Evolutionary conservation across 1,140 invertebrate species (phyloP).

Genomic region (Drosophila erecta): DNA sequence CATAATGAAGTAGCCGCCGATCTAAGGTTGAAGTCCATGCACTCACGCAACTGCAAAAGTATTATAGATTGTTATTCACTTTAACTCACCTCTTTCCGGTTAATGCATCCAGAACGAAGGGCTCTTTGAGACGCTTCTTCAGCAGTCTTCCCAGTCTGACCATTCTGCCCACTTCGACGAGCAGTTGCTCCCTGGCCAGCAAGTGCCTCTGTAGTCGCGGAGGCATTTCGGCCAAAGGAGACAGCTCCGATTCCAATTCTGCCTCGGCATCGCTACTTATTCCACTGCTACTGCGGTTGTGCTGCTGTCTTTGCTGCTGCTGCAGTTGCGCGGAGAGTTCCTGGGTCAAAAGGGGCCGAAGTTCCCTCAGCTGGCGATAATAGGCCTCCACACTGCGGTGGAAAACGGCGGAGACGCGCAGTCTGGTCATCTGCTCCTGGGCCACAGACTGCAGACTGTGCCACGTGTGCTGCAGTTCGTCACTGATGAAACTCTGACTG

Average conservation of each 20-base stretch:
- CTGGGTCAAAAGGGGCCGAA: conserved; percentile 86
- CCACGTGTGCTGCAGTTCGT: conserved; percentile 89
- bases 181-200: conserved; percentile 88
- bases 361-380: conserved; percentile 86
- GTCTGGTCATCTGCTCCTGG: conserved; percentile 91
- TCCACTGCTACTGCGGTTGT: conserved; percentile 76
- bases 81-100: conserved; percentile 78
- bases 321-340: conserved; percentile 66
- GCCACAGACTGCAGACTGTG: conserved; percentile 89
- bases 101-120: conserved; percentile 85
- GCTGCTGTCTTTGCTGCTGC: conserved; percentile 63
- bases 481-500: conserved; percentile 33
- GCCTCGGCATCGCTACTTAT: conserved; percentile 77
- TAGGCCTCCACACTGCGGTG: conserved; percentile 91
- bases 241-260: conserved; percentile 52
- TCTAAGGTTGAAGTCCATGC: conserved; percentile 20
- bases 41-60: conserved; percentile 28
- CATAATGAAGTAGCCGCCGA: conserved; percentile 32
- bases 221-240: conserved; percentile 41
- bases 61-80: conserved; percentile 9
- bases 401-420: conserved; percentile 91
- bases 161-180: conserved; percentile 90
- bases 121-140: conserved; percentile 88
- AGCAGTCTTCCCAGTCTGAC: conserved; percentile 89
- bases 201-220: conserved; percentile 86